Percentiles rank a stretch among this genome's conserved stretches.
phyloP scores from a whole-genome alignment of 2,113 vertebrate species.

The Nibea albiflora region DNA sequence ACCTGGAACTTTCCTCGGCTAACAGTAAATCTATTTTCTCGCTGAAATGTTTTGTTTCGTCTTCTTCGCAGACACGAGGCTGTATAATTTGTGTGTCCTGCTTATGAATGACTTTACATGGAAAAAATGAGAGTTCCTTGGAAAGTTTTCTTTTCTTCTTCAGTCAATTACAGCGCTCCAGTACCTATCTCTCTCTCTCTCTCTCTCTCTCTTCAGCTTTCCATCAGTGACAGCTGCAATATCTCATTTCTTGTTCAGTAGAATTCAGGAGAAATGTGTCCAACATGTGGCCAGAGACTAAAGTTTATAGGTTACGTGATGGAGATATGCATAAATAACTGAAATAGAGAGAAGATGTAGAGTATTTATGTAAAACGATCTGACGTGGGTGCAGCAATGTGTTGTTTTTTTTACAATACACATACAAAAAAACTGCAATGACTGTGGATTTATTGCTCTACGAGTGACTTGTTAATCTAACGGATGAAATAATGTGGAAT shows the following conservation, averaged over 20 bases:
- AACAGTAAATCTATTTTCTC: slow-evolving; percentile 1
- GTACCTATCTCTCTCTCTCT: background rate
- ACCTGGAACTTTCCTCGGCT: slow-evolving; percentile 17
- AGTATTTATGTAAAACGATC: background rate
- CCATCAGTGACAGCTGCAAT: slow-evolving; percentile 18
- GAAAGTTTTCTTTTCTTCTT: slow-evolving; percentile 66
- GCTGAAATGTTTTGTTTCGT: slow-evolving; percentile 16
- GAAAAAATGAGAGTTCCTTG: slow-evolving; percentile 73
- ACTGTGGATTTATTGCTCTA: background rate
- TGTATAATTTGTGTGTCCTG: slow-evolving; percentile 51
- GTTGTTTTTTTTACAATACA: too few relatives aligned
- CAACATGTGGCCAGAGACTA: background rate
- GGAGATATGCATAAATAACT: background rate
- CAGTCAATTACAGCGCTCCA: slow-evolving; percentile 19
- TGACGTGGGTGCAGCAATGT: background rate
- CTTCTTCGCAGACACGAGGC: slow-evolving; percentile 34
- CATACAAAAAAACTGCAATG: background rate
- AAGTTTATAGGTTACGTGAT: background rate
- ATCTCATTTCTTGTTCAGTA: background rate
- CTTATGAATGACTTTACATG: slow-evolving; percentile 66
- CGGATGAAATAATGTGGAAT: background rate
- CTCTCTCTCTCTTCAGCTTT: slow-evolving; percentile 32
- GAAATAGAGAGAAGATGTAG: background rate
- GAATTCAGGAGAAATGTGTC: background rate
- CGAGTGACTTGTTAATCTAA: background rate